phyloP scores from a whole-genome alignment of 2,113 vertebrate genomes.

The Garra rufa region DNA sequence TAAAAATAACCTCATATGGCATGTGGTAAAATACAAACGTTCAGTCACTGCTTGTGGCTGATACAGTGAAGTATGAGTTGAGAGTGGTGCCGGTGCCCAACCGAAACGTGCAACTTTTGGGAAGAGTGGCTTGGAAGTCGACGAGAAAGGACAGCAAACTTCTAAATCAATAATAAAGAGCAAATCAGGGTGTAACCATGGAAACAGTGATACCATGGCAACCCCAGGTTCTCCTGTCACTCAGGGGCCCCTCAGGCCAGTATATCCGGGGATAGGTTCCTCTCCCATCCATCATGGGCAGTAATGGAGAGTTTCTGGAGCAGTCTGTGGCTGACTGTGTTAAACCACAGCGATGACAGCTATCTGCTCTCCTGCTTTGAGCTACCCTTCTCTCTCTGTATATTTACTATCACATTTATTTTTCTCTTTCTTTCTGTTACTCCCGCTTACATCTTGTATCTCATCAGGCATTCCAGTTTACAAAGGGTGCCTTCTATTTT shows the following conservation, averaged over 20 bases:
- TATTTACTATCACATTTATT: constrained; percentile 17
- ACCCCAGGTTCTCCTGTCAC: constrained; percentile 34
- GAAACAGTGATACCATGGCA: constrained; percentile 3
- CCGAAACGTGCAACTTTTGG: not conserved
- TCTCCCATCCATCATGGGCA: constrained; percentile 54
- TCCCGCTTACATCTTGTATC: not conserved
- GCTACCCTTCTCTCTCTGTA: not conserved
- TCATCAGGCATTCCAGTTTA: not conserved
- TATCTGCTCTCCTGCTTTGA: constrained; percentile 53
- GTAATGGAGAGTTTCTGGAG: constrained; percentile 60
- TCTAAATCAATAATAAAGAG: constrained; percentile 20
- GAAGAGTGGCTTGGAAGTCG: not conserved
- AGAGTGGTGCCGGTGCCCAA: constrained; percentile 1
- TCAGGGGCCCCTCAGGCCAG: constrained; percentile 34
- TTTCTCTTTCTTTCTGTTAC: not conserved
- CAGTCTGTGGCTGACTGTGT: constrained; percentile 55
- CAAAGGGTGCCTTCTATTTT: not conserved
- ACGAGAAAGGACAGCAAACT: not conserved
- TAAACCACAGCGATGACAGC: constrained; percentile 60
- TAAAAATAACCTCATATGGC: constrained; percentile 58
- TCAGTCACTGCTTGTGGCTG: constrained; percentile 43
- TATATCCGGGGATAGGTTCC: constrained; percentile 45
- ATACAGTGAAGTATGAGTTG: constrained; percentile 51
- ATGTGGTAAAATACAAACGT: constrained; percentile 57
- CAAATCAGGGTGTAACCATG: constrained; percentile 25